Conservation (phyloP, 1,140 invertebrate genomes). For the Ceratitis capitata region DNA sequence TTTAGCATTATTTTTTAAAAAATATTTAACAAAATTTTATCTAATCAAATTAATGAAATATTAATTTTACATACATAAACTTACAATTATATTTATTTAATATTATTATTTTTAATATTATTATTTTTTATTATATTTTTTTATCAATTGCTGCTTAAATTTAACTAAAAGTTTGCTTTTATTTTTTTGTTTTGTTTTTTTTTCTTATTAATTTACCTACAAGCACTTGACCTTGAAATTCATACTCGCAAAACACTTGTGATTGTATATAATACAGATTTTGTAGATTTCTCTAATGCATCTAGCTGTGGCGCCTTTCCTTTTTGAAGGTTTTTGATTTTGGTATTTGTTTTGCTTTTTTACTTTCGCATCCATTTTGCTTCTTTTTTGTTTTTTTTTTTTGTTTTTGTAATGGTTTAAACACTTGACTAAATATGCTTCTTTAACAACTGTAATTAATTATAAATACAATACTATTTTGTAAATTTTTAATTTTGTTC, state of each 20-base stretch:
- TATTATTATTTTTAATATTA: neutral
- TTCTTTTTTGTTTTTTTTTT: neutral
- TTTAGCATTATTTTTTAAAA: neutral
- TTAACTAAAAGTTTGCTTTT: neutral
- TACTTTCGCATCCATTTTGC: neutral
- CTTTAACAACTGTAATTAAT: constrained; percentile 33
- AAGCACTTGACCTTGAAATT: neutral
- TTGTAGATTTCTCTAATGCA: no score
- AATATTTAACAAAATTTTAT: no score
- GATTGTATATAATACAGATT: constrained; percentile 20
- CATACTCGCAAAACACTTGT: neutral
- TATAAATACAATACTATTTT: neutral
- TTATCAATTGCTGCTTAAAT: neutral
- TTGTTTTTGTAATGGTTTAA: neutral
- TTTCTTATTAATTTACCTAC: constrained; percentile 25
- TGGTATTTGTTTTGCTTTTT: neutral
- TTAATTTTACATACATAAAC: neutral
- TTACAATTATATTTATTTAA: neutral
- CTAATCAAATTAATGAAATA: neutral
- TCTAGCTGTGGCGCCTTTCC: neutral
- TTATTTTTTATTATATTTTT: neutral
- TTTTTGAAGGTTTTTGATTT: neutral
- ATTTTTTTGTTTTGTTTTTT: no score
- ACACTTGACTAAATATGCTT: neutral
- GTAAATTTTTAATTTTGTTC: neutral